Conservation (phyloP, 2,797 vertebrate species). For the Sebastes dallii region DNA sequence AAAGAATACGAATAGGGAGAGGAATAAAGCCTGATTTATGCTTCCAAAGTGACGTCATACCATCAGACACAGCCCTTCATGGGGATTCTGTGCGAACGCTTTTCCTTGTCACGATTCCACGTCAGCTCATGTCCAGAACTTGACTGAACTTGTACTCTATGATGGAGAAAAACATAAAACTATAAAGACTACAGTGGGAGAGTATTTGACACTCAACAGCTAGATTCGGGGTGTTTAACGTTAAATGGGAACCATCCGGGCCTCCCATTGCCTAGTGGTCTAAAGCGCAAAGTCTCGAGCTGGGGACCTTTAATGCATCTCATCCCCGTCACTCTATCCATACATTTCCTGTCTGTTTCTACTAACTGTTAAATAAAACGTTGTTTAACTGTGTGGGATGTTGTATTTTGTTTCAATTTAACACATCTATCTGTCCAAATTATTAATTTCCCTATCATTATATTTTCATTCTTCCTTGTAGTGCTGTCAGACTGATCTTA, state of each 20-base stretch:
- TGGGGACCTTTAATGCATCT: neutral
- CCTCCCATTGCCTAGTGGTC: no score
- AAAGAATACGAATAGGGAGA: neutral
- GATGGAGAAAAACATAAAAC: neutral
- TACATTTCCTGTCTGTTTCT: neutral
- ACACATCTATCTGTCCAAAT: neutral
- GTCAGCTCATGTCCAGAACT: no score
- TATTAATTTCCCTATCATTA: neutral
- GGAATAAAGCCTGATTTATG: neutral
- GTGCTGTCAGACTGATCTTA: neutral
- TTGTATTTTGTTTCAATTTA: neutral
- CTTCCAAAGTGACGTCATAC: rapidly evolving
- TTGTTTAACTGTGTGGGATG: neutral
- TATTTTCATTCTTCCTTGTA: neutral
- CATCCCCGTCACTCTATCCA: neutral
- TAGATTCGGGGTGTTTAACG: neutral
- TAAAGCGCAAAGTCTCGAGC: neutral
- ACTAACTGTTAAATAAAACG: neutral
- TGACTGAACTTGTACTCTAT: no score
- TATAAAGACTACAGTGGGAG: no score
- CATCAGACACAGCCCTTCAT: no score
- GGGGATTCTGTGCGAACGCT: no score
- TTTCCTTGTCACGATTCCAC: no score
- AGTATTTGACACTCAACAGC: neutral
- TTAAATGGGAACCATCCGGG: no score